phyloP scores from a whole-genome alignment of 53 echinoderm and acorn worm species.

The Apostichopus leukothele region DNA sequence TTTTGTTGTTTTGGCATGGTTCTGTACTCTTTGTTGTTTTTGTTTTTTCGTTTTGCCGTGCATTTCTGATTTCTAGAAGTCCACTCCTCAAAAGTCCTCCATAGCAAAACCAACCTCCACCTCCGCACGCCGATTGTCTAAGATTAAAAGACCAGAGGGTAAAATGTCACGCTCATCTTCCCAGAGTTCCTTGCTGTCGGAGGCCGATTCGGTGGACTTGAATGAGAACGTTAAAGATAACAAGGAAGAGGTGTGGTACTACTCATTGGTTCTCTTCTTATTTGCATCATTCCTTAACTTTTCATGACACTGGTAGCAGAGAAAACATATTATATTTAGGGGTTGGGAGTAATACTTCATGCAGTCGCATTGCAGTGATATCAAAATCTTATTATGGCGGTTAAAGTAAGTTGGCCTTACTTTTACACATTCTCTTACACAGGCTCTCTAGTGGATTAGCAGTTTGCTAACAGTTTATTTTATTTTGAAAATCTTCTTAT shows the following conservation, averaged over 20 bases:
- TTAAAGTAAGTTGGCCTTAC: too few relatives aligned
- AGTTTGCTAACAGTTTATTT: too few relatives aligned
- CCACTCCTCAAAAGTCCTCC: slow-evolving; percentile 31
- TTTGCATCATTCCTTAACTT: too few relatives aligned
- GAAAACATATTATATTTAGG: too few relatives aligned
- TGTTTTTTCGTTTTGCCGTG: slow-evolving; percentile 38
- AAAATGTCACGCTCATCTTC: slow-evolving; percentile 50
- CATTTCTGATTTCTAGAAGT: neutral
- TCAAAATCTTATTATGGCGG: too few relatives aligned
- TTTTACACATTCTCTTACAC: too few relatives aligned
- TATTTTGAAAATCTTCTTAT: too few relatives aligned
- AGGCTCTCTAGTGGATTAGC: too few relatives aligned
- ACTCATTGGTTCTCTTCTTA: neutral
- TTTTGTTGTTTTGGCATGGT: slow-evolving; percentile 49
- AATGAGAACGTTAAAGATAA: slow-evolving; percentile 42
- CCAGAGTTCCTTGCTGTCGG: slow-evolving; percentile 52
- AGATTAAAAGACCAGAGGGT: slow-evolving; percentile 35
- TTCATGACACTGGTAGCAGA: too few relatives aligned
- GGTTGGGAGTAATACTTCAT: too few relatives aligned
- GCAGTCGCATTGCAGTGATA: too few relatives aligned
- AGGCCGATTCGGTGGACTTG: slow-evolving; percentile 49
- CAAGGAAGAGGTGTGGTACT: slow-evolving; percentile 51
- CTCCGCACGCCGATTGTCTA: neutral
- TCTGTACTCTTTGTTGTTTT: neutral
- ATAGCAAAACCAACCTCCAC: slow-evolving; percentile 37